phyloP scores from a whole-genome alignment of 2,797 vertebrate genomes.

The Hirundo rustica region DNA sequence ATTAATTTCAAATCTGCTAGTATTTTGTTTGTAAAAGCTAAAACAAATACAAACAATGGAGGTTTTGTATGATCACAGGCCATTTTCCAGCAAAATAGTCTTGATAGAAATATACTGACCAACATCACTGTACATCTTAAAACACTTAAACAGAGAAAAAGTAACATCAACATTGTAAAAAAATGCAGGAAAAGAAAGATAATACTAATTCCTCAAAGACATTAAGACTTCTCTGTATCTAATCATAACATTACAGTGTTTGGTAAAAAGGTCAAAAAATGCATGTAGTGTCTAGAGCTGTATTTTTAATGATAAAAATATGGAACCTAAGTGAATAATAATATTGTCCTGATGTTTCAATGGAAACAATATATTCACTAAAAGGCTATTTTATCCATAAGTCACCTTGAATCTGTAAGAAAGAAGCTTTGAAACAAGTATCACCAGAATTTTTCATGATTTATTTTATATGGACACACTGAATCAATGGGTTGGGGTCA shows the following conservation, averaged over 20 bases:
- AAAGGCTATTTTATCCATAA: not conserved
- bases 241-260: not conserved
- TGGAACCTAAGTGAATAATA: not conserved
- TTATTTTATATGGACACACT: not conserved
- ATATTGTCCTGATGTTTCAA: not conserved
- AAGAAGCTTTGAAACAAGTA: not conserved
- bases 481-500: not conserved
- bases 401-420: not conserved
- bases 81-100: not conserved
- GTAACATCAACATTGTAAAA: not conserved
- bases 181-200: not conserved
- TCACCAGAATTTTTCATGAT: not conserved
- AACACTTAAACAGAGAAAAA: not conserved
- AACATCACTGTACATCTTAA: not conserved
- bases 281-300: not conserved
- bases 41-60: not conserved
- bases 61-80: not conserved
- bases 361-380: not conserved
- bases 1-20: not conserved
- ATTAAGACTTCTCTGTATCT: not conserved
- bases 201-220: not conserved
- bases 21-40: not conserved
- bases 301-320: constrained; percentile 15
- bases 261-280: not conserved
- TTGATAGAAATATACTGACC: not conserved